These are phyloP conservation scores for Perca fluviatilis DNA, from an alignment of 2,113 vertebrate genomes.

Conservation along the genomic window DNA sequence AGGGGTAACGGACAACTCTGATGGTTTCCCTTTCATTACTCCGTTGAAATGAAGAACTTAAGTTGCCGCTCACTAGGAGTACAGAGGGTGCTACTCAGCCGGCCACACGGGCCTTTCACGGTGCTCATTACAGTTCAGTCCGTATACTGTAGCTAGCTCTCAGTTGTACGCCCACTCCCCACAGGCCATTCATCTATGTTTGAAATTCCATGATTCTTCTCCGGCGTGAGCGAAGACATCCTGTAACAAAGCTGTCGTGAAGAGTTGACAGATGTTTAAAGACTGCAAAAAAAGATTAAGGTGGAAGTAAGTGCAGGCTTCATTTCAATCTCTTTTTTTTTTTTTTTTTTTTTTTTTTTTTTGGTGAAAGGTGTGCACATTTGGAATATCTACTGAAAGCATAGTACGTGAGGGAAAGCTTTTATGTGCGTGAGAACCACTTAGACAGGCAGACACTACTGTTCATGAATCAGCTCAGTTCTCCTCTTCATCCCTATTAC, in stretches of 20 bases:
- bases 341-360: background rate
- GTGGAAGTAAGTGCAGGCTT: background rate
- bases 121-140: constrained; percentile 58
- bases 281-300: background rate
- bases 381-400: background rate
- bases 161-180: constrained; percentile 36
- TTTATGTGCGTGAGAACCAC: background rate
- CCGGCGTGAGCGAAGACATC: background rate
- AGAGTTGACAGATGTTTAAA: constrained; percentile 18
- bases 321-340: background rate
- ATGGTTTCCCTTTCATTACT: constrained; percentile 29
- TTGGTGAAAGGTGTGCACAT: background rate
- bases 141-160: constrained; percentile 1
- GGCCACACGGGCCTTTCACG: constrained; percentile 47
- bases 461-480: background rate
- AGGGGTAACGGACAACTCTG: background rate
- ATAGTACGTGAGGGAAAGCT: background rate
- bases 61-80: background rate
- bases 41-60: constrained; percentile 27
- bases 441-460: no score
- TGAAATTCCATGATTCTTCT: constrained; percentile 25
- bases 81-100: constrained; percentile 10
- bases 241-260: background rate
- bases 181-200: constrained; percentile 47
- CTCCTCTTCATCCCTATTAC: background rate